Evolutionary conservation across 2,888 invertebrate genomes (phyloP).

Genomic region (Dicyrtomina minuta): DNA sequence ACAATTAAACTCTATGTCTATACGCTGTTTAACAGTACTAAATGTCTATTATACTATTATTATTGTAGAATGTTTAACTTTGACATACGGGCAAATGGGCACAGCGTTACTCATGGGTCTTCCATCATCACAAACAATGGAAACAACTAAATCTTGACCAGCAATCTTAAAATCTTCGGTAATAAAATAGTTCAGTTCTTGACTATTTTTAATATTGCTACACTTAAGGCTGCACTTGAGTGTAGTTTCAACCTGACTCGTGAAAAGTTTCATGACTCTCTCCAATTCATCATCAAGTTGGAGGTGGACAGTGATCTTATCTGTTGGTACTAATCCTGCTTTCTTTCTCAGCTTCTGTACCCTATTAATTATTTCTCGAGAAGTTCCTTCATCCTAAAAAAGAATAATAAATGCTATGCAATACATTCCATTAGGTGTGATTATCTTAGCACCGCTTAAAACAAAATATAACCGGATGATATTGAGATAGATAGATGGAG

Average conservation of each 20-base stretch:
- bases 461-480: too few relatives aligned
- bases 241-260: slow-evolving; percentile 9
- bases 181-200: too few relatives aligned
- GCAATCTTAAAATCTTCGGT: slow-evolving; percentile 14
- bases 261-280: slow-evolving; percentile 16
- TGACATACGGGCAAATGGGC: slow-evolving; percentile 18
- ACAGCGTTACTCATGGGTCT: slow-evolving; percentile 26
- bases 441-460: too few relatives aligned
- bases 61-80: background rate
- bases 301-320: slow-evolving; percentile 81
- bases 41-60: background rate
- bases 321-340: slow-evolving; percentile 86
- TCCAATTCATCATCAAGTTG: slow-evolving; percentile 62
- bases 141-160: slow-evolving; percentile 20
- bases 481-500: too few relatives aligned
- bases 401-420: too few relatives aligned
- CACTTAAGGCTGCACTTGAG: slow-evolving; percentile 9
- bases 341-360: slow-evolving; percentile 95
- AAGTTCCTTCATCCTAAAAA: slow-evolving; percentile 88
- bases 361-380: slow-evolving; percentile 92
- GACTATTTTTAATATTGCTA: background rate
- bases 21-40: background rate
- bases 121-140: slow-evolving; percentile 17
- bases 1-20: background rate
- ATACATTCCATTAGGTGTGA: too few relatives aligned